Percentiles rank a stretch among this genome's conserved stretches.
phyloP scores from a whole-genome alignment of 1,140 invertebrate species.

The Drosophila bipectinata region DNA sequence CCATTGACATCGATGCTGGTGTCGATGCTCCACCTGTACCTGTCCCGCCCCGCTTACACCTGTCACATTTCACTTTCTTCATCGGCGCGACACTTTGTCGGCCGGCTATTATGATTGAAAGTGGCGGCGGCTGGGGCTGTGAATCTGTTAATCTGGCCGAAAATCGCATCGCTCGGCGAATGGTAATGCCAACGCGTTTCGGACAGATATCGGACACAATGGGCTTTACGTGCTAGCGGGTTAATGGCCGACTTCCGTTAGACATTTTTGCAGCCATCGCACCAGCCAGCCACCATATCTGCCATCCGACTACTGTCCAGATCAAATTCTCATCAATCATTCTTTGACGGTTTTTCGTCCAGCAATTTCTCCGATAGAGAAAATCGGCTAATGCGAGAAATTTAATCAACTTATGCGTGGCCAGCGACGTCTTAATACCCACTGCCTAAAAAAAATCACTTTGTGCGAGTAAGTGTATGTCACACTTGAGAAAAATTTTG shows the following conservation, averaged over 20 bases:
- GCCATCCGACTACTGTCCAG: conserved; percentile 23
- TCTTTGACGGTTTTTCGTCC: conserved; percentile 52
- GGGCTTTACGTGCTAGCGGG: conserved; percentile 39
- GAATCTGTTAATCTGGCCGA: conserved; percentile 61
- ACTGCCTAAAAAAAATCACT: conserved; percentile 19
- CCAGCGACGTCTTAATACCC: conserved; percentile 60
- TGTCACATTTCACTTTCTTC: conserved; percentile 75
- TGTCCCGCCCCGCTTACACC: conserved; percentile 19
- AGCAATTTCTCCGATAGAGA: conserved; percentile 66
- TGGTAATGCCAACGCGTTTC: conserved; percentile 23
- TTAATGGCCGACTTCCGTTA: conserved; percentile 62
- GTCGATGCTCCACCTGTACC: not conserved
- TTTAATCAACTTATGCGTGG: conserved; percentile 75
- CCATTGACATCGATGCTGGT: conserved; percentile 53
- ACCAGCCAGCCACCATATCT: too few relatives aligned
- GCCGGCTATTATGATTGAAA: not conserved
- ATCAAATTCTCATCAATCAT: conserved; percentile 73
- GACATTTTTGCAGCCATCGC: conserved; percentile 31
- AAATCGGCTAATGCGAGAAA: conserved; percentile 77
- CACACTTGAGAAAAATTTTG: conserved; percentile 4
- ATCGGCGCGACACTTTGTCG: conserved; percentile 32
- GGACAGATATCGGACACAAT: conserved; percentile 33
- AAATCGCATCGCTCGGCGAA: conserved; percentile 20
- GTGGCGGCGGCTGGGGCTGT: conserved; percentile 14
- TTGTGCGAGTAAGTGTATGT: conserved; percentile 16